Conservation (phyloP, 2,888 invertebrate genomes). For the Pyralis farinalis region DNA sequence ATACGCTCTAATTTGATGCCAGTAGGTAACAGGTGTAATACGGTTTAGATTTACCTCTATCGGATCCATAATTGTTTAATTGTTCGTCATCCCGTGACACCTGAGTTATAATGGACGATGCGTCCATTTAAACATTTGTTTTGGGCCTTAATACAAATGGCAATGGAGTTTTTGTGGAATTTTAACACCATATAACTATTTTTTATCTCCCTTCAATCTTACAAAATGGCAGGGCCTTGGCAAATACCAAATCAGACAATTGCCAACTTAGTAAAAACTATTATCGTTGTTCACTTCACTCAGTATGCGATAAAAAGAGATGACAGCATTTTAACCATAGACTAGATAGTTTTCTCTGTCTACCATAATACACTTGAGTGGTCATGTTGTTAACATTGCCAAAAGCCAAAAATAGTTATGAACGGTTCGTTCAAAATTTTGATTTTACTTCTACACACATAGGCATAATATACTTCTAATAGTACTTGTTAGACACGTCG, state of each 20-base stretch:
- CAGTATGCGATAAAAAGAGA: constrained; percentile 30
- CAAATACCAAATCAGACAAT: constrained; percentile 68
- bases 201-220: constrained; percentile 80
- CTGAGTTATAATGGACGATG: constrained; percentile 99
- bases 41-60: constrained; percentile 90
- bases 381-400: constrained; percentile 46
- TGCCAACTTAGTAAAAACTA: constrained; percentile 53
- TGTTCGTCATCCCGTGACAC: constrained; percentile 98
- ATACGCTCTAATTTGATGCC: constrained; percentile 76
- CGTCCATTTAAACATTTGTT: constrained; percentile 91
- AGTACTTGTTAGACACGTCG: too few species aligned
- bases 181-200: constrained; percentile 81
- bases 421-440: constrained; percentile 16
- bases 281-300: constrained; percentile 35
- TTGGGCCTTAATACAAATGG: constrained; percentile 75
- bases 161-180: constrained; percentile 71
- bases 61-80: constrained; percentile 94
- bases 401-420: constrained; percentile 47
- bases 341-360: too few species aligned
- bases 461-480: too few species aligned
- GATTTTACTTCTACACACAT: too few species aligned
- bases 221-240: constrained; percentile 81
- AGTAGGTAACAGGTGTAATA: constrained; percentile 79
- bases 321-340: constrained; percentile 25
- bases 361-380: constrained; percentile 19